These are phyloP conservation scores for Psittacula derbiana DNA, from an alignment of 2,797 vertebrate genomes.

Conservation along the genomic window DNA sequence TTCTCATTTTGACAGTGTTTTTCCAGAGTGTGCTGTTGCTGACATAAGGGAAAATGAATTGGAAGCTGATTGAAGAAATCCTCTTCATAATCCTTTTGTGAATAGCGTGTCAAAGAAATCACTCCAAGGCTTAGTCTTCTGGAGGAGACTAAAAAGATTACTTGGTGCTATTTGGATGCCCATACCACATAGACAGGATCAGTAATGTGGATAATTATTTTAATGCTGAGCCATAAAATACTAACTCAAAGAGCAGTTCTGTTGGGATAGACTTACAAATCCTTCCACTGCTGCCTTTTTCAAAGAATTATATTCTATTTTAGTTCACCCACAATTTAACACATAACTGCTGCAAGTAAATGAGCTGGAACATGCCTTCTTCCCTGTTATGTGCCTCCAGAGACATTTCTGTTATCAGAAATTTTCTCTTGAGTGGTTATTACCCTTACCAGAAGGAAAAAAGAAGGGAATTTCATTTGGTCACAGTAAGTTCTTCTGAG, in stretches of 20 bases:
- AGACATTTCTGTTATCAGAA: slow-evolving; percentile 1
- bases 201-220: neutral
- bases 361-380: slow-evolving; percentile 25
- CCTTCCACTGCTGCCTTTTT: neutral
- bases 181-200: neutral
- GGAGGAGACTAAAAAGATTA: neutral
- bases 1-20: neutral
- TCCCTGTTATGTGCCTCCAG: neutral
- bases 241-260: neutral
- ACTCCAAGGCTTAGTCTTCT: neutral
- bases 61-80: neutral
- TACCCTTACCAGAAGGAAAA: neutral
- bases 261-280: neutral
- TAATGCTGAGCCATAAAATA: slow-evolving; percentile 5
- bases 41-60: neutral
- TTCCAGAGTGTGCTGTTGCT: neutral
- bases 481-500: neutral
- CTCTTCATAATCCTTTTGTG: neutral
- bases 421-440: neutral
- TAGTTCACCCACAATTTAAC: neutral
- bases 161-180: neutral
- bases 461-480: neutral
- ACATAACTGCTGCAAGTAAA: slow-evolving; percentile 2
- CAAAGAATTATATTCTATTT: slow-evolving; percentile 31
- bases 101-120: neutral